phyloP scores from a whole-genome alignment of 2,113 vertebrate genomes.

The Cynopterus brachyotis region DNA sequence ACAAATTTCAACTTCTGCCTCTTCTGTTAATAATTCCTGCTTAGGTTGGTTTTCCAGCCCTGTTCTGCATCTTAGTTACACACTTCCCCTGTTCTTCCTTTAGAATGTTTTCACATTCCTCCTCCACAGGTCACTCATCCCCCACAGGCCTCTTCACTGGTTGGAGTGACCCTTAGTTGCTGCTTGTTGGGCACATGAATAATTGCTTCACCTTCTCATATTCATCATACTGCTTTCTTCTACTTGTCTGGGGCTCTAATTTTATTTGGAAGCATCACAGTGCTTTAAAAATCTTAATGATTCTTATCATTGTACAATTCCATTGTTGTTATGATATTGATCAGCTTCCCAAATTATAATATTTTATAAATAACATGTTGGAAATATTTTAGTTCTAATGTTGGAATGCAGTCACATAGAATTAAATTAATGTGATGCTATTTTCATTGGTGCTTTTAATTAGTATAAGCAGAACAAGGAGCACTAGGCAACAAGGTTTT shows the following conservation, averaged over 20 bases:
- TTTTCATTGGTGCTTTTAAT: constrained; percentile 17
- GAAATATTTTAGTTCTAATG: not conserved
- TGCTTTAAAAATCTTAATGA: not conserved
- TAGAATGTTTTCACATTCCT: not conserved
- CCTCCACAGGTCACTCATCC: rapidly evolving
- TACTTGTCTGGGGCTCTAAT: not conserved
- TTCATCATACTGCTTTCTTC: not conserved
- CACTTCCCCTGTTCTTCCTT: not conserved
- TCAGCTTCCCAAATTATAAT: not conserved
- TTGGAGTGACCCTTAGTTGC: not conserved
- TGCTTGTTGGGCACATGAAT: not conserved
- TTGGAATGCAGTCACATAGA: not conserved
- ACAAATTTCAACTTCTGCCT: not conserved
- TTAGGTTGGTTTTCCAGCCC: not conserved
- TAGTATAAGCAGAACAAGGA: not conserved
- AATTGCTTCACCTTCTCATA: not conserved
- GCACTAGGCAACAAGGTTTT: not conserved
- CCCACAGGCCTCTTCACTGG: not conserved
- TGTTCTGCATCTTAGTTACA: rapidly evolving
- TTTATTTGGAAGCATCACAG: not conserved
- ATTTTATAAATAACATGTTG: not conserved
- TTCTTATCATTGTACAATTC: not conserved
- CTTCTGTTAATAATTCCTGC: not conserved
- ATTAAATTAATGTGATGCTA: not conserved
- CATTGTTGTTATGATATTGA: not conserved